Base-by-base conservation (phyloP, 1,140 invertebrate species). In the Amyelois transitella region DNA sequence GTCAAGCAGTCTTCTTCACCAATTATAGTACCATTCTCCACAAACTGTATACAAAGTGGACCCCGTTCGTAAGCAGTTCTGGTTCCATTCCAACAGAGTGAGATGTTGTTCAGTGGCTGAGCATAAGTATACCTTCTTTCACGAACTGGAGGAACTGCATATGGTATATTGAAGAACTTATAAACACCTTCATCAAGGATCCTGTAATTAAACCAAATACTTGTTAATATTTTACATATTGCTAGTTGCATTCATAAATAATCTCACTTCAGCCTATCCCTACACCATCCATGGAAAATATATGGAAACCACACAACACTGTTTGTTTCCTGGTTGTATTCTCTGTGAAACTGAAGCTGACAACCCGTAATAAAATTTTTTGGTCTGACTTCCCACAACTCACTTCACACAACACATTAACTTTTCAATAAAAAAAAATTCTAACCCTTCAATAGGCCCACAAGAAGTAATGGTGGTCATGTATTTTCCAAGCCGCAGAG, bases 131-230 rank as follows among this genome's bases (percentile, higher is more conserved):
- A 97, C 56, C 96, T 90, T 18, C 90, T 88, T 43, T 93, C 90
- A 7, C 87, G 91, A 0, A 94, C 60, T 0, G 96, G 96, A 8
- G 95, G 93, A n/a, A 92, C 69, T 2, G 96, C 96, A 77, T 96
- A 97, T 0, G 96, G 96, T 48, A 97, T 94, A 14, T 95, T 95
- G 17, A 92, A 92, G 81, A 97, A 97, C 1, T 94, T 93, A 64
- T 93, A 94, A 1, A 92, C 94, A 10, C 92, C 93, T 56, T 95
- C 93, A 71, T 96, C 93, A 19, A 93, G 81, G 7, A 93, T 75
- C 14, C 92, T 93, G 80, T 18, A 89, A 89, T 55, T 56, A 54
- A 43, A 53, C 20, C 7, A 28, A 28, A 28, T 28, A 10, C 25
- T 8, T 8, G 2, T 28, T 28, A 28, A 5, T 10, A 28, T 28